These are phyloP conservation scores for Apostichopus californicus DNA, from an alignment of 35 echinoderm and acorn worm species.

Conservation along the genomic window DNA sequence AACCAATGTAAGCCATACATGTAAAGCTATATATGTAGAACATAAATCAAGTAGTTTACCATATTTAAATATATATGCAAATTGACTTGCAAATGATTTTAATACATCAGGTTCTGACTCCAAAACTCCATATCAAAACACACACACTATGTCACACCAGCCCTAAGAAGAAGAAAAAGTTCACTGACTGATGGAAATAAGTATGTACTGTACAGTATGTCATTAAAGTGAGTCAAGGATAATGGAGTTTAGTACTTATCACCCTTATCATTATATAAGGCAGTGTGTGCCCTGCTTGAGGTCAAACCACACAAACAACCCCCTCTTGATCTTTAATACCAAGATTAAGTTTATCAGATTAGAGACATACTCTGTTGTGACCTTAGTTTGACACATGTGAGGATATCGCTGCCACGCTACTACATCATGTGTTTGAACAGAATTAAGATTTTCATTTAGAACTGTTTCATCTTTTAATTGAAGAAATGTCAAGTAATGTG, in stretches of 20 bases:
- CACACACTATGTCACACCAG: neutral
- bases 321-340: neutral
- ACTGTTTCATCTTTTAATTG: neutral
- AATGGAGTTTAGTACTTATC: neutral
- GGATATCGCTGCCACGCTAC: neutral
- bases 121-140: neutral
- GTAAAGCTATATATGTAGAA: too few relatives aligned
- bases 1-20: too few relatives aligned
- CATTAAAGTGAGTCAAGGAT: neutral
- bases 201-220: neutral
- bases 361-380: neutral
- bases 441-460: neutral
- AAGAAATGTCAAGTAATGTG: neutral
- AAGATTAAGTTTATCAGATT: neutral
- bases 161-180: neutral
- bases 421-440: neutral
- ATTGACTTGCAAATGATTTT: too few relatives aligned
- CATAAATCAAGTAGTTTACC: too few relatives aligned
- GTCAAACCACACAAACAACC: neutral
- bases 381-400: neutral
- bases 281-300: neutral
- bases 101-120: too few relatives aligned
- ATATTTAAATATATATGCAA: too few relatives aligned
- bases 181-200: neutral
- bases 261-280: neutral